Percentiles rank a stretch among this genome's conserved stretches.
Conservation (phyloP, 2,888 invertebrate species). For the Hirudinaria manillensis region DNA sequence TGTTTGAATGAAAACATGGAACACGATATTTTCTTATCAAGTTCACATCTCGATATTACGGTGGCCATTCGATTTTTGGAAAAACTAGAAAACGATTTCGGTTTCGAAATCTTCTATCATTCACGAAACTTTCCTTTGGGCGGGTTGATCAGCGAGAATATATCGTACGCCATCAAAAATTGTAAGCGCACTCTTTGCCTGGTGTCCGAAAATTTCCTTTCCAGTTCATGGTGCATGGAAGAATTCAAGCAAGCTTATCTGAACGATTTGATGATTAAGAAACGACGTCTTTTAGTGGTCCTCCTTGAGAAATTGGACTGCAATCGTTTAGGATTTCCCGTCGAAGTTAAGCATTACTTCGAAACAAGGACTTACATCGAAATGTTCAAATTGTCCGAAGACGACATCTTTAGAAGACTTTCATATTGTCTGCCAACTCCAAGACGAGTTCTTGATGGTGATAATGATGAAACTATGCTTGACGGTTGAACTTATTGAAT, state of each 20-base stretch:
- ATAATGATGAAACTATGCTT: too few species aligned
- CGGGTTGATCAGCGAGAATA: neutral
- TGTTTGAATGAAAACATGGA: neutral
- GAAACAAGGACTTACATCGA: neutral
- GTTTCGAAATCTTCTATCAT: neutral
- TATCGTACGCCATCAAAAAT: neutral
- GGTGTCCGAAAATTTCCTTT: neutral
- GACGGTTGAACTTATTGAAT: too few species aligned
- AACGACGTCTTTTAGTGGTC: neutral
- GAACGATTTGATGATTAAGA: neutral
- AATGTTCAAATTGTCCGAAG: neutral
- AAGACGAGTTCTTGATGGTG: too few species aligned
- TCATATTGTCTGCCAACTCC: neutral
- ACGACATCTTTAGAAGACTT: neutral
- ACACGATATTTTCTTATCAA: neutral
- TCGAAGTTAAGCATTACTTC: neutral
- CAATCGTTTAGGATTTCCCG: neutral
- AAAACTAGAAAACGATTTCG: neutral
- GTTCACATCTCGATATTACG: neutral
- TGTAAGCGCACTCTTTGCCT: constrained; percentile 8
- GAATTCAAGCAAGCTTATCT: neutral
- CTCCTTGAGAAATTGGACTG: neutral
- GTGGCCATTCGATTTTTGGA: neutral
- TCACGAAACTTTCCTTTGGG: neutral
- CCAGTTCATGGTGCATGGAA: neutral